Percentiles rank a stretch among this genome's conserved stretches.
phyloP scores from a whole-genome alignment of 2,797 vertebrate species.

The Valencia hispanica region DNA sequence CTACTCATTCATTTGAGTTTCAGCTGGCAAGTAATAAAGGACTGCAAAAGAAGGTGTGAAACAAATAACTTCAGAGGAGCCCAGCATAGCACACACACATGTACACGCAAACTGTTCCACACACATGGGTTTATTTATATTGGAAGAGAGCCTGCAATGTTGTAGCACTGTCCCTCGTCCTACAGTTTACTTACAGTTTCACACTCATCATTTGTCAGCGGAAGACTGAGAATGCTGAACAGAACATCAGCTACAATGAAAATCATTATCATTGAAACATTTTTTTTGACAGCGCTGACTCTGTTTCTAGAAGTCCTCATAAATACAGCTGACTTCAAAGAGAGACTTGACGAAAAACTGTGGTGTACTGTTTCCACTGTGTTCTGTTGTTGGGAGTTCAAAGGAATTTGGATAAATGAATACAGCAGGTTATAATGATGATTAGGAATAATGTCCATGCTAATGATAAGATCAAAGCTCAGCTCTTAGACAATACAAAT shows the following conservation, averaged over 20 bases:
- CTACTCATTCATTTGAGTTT: constrained; percentile 33
- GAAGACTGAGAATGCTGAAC: constrained; percentile 41
- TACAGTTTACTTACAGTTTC: constrained; percentile 44
- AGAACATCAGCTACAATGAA: constrained; percentile 37
- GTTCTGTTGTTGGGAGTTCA: constrained; percentile 21
- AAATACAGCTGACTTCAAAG: constrained; percentile 53
- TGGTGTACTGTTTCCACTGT: not conserved
- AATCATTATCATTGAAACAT: constrained; percentile 46
- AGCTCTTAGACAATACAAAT: constrained; percentile 17
- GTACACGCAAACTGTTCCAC: constrained; percentile 1
- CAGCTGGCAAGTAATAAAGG: constrained; percentile 35
- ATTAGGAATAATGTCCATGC: constrained; percentile 42
- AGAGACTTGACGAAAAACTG: constrained; percentile 25
- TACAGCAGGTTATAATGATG: constrained; percentile 23
- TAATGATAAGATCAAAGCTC: constrained; percentile 39
- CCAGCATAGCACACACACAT: constrained; percentile 12
- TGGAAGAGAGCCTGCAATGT: constrained; percentile 30
- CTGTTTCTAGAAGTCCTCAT: constrained; percentile 31
- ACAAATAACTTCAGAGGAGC: constrained; percentile 56
- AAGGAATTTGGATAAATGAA: constrained; percentile 50
- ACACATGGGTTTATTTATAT: constrained; percentile 48
- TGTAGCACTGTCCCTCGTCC: constrained; percentile 43
- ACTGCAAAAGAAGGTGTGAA: constrained; percentile 39
- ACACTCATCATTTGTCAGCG: constrained; percentile 33
- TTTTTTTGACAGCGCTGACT: constrained; percentile 27